A percentile compares a stretch with the other conserved stretches of the same genome.
phyloP scores from a whole-genome alignment of 53 echinoderm and acorn worm species.

The Arbacia lixula region DNA sequence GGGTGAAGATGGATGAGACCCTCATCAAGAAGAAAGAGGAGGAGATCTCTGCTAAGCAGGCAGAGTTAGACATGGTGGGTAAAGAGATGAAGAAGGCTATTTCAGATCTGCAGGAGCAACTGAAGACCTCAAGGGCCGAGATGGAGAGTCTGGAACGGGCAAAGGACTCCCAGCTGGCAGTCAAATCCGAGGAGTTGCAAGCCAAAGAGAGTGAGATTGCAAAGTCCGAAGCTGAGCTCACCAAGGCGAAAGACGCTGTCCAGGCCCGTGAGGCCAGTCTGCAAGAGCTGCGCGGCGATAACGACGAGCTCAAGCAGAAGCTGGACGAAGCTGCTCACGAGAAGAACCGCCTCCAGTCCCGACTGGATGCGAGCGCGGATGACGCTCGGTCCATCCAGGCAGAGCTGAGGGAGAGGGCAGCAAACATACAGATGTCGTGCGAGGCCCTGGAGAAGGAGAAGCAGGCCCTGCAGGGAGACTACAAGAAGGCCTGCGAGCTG shows the following conservation, averaged over 20 bases:
- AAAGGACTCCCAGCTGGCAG: constrained; percentile 21
- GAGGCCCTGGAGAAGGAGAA: constrained; percentile 64
- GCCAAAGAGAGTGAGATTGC: constrained; percentile 52
- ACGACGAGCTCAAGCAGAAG: constrained; percentile 57
- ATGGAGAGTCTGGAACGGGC: constrained; percentile 30
- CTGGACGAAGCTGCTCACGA: constrained; percentile 52
- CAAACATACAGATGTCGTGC: constrained; percentile 63
- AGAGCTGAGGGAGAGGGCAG: constrained; percentile 34
- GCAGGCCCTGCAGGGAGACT: constrained; percentile 66
- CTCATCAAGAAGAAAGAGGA: constrained; percentile 46
- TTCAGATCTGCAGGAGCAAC: constrained; percentile 35
- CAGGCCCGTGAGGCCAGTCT: constrained; percentile 20
- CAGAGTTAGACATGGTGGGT: constrained; percentile 44
- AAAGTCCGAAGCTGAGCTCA: constrained; percentile 9
- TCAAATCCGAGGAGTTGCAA: constrained; percentile 53
- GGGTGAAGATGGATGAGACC: constrained; percentile 38
- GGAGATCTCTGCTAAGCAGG: constrained; percentile 48
- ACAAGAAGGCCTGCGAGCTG: constrained; percentile 90
- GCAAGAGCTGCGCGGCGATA: constrained; percentile 7
- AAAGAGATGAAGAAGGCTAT: constrained; percentile 55
- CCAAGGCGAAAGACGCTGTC: constrained; percentile 39
- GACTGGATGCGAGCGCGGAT: constrained; percentile 38
- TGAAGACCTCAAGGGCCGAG: constrained; percentile 17
- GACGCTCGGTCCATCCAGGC: constrained; percentile 42
- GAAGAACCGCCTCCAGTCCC: constrained; percentile 49